Evolutionary conservation across 2,113 vertebrate species (phyloP).

Genomic region (Castor canadensis): DNA sequence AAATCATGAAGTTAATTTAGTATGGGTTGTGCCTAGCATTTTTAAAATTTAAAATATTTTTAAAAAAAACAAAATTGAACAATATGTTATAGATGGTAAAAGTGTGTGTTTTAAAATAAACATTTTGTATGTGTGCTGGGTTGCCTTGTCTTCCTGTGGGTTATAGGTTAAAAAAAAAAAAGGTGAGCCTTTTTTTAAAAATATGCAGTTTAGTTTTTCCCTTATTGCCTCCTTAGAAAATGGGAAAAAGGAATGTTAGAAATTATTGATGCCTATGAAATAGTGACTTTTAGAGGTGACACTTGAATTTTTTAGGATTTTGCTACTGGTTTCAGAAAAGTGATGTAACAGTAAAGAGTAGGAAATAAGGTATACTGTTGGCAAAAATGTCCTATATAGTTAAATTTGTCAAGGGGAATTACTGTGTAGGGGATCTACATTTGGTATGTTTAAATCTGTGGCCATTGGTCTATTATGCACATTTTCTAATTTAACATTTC

Average conservation of each 20-base stretch:
- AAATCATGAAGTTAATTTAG: slow-evolving; percentile 33
- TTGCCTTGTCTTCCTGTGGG: slow-evolving; percentile 4
- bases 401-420: background rate
- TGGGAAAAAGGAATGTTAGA: background rate
- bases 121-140: background rate
- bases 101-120: slow-evolving; percentile 24
- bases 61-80: slow-evolving; percentile 30
- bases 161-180: background rate
- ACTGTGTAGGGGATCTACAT: slow-evolving; percentile 11
- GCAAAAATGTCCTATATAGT: slow-evolving; percentile 8
- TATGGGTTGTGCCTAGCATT: background rate
- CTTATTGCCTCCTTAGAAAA: slow-evolving; percentile 13
- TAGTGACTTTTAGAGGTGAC: slow-evolving; percentile 25
- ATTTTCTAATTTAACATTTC: slow-evolving; percentile 49
- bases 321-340: slow-evolving; percentile 37
- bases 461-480: background rate
- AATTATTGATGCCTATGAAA: background rate
- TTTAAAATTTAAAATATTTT: slow-evolving; percentile 12
- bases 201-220: background rate
- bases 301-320: slow-evolving; percentile 24
- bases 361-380: background rate
- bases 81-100: background rate
- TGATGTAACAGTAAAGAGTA: background rate
- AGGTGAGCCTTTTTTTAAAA: background rate
- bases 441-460: background rate